Percentiles rank a stretch among this genome's conserved stretches.
Evolutionary conservation across 2,113 vertebrate genomes (phyloP).

Genomic region (Elgaria multicarinata): DNA sequence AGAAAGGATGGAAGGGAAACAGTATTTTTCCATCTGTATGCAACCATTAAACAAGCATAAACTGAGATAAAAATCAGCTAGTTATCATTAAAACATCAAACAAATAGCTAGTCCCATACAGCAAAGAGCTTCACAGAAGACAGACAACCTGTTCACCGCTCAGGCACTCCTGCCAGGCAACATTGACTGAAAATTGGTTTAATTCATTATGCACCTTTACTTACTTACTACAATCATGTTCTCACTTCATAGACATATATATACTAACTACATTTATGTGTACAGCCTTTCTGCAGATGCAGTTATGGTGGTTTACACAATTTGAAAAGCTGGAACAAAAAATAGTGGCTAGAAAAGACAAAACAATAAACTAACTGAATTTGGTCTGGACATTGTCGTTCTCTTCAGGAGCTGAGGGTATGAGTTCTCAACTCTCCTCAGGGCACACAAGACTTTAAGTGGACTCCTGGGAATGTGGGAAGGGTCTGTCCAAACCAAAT

Average conservation of each 20-base stretch:
- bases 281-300: neutral
- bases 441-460: neutral
- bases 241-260: too few species aligned
- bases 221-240: too few species aligned
- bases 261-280: too few species aligned
- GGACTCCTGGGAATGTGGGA: neutral
- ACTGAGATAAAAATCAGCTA: too few species aligned
- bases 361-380: neutral
- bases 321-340: neutral
- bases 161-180: too few species aligned
- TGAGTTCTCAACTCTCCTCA: neutral
- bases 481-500: neutral
- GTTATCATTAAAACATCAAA: too few species aligned
- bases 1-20: neutral
- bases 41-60: neutral
- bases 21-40: neutral
- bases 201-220: too few species aligned
- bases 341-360: neutral
- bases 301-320: neutral
- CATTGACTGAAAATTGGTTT: too few species aligned
- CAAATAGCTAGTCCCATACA: too few species aligned
- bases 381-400: neutral
- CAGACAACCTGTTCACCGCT: too few species aligned
- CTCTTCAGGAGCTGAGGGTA: neutral
- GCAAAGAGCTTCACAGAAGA: too few species aligned